These are phyloP conservation scores for crab-eating macaque (Macaca fascicularis) DNA, from an alignment of 2,113 vertebrate genomes.

Conservation along the genomic window T2T-MFA8v1.1 NC_088377.1:6215001-6215500, in stretches of 20 bases:
- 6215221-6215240: neutral
- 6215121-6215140: neutral
- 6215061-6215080: neutral
- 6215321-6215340: neutral
- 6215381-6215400: neutral
- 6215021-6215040: neutral
- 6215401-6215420: neutral
- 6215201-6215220: neutral
- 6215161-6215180: neutral
- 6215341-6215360: neutral
- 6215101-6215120: neutral
- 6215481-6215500: neutral
- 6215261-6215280: neutral
- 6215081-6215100: neutral
- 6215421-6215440: neutral
- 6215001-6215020: neutral
- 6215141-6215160: neutral
- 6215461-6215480: neutral
- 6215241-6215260: neutral
- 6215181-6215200: neutral
- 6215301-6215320: rapidly evolving
- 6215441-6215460: neutral
- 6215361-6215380: rapidly evolving
- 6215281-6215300: neutral
- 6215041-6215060: neutral